A percentile compares a stretch with the other conserved stretches of the same genome.
These are phyloP conservation scores for Xylocopa sonorina DNA, from an alignment of 1,140 invertebrate genomes.

Conservation along the genomic window DNA sequence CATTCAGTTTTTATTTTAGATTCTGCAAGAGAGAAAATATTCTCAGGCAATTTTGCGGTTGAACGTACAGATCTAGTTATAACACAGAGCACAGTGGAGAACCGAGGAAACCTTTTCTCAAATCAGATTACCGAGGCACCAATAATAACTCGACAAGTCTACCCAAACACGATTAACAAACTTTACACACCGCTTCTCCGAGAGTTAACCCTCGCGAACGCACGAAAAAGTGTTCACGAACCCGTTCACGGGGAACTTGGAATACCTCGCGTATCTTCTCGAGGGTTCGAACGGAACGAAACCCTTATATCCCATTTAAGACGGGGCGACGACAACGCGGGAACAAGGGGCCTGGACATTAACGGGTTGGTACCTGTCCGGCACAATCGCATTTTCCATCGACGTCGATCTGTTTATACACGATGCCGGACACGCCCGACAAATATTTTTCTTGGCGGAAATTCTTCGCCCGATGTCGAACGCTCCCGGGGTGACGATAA, in stretches of 20 bases:
- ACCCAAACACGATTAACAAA: not conserved
- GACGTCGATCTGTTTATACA: slow-evolving; percentile 79
- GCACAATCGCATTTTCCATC: slow-evolving; percentile 63
- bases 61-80: too few relatives aligned
- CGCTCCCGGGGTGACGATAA: slow-evolving; percentile 62
- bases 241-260: not conserved
- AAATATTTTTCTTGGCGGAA: slow-evolving; percentile 80
- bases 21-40: too few relatives aligned
- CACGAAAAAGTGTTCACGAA: not conserved
- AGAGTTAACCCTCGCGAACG: not conserved
- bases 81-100: too few relatives aligned
- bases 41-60: too few relatives aligned
- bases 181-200: not conserved
- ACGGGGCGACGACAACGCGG: not conserved
- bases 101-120: not conserved
- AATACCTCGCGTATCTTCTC: not conserved
- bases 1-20: too few relatives aligned
- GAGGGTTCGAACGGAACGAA: not conserved
- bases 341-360: slow-evolving; percentile 20
- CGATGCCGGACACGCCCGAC: slow-evolving; percentile 77
- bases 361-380: slow-evolving; percentile 48
- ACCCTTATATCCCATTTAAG: not conserved
- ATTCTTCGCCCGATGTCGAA: slow-evolving; percentile 66
- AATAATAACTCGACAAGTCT: not conserved
- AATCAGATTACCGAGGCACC: not conserved